phyloP scores from a whole-genome alignment of 1,140 invertebrate species.

The Parasteatoda tepidariorum region DNA sequence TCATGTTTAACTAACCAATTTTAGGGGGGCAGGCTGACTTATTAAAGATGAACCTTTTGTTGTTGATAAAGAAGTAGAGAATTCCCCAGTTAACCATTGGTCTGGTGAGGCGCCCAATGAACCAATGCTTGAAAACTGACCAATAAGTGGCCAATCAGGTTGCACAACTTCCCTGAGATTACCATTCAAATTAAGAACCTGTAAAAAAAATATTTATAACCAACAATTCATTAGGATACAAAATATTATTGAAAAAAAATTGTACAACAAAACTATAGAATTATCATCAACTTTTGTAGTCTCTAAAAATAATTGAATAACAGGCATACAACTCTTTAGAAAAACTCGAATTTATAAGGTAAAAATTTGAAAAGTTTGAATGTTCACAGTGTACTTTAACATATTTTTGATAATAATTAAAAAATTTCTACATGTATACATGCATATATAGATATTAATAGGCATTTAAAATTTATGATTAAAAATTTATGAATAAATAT shows the following conservation, averaged over 20 bases:
- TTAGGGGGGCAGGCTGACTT: constrained; percentile 62
- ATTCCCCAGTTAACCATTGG: constrained; percentile 78
- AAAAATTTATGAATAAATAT: no score
- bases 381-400: no score
- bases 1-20: constrained; percentile 66
- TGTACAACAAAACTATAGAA: no score
- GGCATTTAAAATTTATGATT: no score
- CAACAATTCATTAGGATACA: neutral
- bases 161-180: constrained; percentile 63
- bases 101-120: constrained; percentile 79
- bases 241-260: neutral
- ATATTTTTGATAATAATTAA: no score
- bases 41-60: constrained; percentile 15
- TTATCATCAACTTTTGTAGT: no score
- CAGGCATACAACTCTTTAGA: no score
- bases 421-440: no score
- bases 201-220: neutral
- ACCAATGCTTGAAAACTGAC: constrained; percentile 92
- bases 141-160: constrained; percentile 77
- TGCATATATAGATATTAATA: no score
- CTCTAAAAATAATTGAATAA: no score
- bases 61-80: constrained; percentile 73
- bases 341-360: no score
- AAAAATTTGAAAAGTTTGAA: no score
- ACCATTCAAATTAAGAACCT: constrained; percentile 68